Conservation (phyloP, 2,888 invertebrate genomes). For the Dasysyrphus tricinctus region DNA sequence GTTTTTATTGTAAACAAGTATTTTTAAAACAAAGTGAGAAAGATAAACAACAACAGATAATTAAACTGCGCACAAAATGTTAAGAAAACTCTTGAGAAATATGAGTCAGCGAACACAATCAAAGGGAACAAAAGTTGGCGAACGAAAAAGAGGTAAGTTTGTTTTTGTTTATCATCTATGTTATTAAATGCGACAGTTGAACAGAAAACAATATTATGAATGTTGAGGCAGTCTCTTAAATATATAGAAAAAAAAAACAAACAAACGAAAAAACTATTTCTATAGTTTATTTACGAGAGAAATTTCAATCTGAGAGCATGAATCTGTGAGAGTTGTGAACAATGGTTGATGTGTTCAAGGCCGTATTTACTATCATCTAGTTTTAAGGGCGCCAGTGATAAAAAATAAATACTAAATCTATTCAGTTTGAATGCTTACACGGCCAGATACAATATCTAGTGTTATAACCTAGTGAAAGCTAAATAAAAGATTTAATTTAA, state of each 20-base stretch:
- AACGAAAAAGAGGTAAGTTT: slow-evolving; percentile 51
- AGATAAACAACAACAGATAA: slow-evolving; percentile 26
- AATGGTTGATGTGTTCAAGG: not conserved
- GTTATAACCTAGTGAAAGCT: no score
- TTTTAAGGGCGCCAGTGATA: not conserved
- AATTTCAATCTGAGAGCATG: not conserved
- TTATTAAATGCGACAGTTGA: slow-evolving; percentile 7
- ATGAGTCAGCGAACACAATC: slow-evolving; percentile 46
- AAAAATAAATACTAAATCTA: no score
- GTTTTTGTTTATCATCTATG: slow-evolving; percentile 13
- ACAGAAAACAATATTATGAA: not conserved
- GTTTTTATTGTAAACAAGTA: slow-evolving; percentile 6
- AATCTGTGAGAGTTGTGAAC: not conserved
- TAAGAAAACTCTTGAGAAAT: slow-evolving; percentile 60
- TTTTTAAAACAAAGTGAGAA: not conserved
- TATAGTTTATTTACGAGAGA: not conserved
- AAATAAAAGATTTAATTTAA: no score
- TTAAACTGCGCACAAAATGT: slow-evolving; percentile 50
- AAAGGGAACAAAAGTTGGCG: slow-evolving; percentile 25
- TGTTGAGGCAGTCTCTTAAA: slow-evolving; percentile 45
- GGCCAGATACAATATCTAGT: no score
- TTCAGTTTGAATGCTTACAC: no score
- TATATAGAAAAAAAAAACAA: not conserved
- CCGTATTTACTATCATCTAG: not conserved
- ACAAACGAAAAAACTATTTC: not conserved